Evolutionary conservation across 2,113 vertebrate species (phyloP).

Genomic region (Gila orcuttii): DNA sequence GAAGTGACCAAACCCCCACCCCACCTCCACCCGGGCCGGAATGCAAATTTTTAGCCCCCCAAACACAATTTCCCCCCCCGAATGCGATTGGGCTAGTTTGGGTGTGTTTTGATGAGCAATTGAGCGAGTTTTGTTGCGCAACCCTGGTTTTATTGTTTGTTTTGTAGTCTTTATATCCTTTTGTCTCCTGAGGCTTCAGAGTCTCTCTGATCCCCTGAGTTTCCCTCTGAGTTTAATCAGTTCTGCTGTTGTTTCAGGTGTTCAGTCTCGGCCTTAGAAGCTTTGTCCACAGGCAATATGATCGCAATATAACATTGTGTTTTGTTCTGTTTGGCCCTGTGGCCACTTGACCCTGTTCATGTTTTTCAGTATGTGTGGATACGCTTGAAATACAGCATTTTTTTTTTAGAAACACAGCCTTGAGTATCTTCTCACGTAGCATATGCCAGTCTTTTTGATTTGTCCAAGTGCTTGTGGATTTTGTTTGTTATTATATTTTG

Average conservation of each 20-base stretch:
- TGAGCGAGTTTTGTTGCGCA: no score
- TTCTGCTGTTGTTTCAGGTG: conserved; percentile 49
- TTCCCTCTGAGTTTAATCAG: conserved; percentile 11
- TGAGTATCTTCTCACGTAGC: background rate
- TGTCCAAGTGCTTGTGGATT: background rate
- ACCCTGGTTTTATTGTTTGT: background rate
- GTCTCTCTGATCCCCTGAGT: background rate
- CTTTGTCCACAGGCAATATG: background rate
- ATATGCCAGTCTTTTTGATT: background rate
- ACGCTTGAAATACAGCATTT: background rate
- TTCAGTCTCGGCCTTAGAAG: background rate
- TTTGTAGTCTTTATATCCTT: no score
- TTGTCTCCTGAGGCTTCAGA: background rate
- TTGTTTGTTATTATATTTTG: background rate
- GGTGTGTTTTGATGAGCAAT: no score
- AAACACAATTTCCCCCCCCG: no score
- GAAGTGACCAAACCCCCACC: no score
- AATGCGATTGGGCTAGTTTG: no score
- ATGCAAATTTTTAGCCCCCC: no score
- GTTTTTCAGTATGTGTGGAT: conserved; percentile 5
- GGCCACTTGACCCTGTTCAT: background rate
- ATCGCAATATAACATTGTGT: background rate
- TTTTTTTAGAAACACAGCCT: background rate
- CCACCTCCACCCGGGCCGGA: no score
- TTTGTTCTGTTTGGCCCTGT: background rate